Base-by-base conservation (phyloP, 2,113 vertebrate genomes). In the Podilymbus podiceps region DNA sequence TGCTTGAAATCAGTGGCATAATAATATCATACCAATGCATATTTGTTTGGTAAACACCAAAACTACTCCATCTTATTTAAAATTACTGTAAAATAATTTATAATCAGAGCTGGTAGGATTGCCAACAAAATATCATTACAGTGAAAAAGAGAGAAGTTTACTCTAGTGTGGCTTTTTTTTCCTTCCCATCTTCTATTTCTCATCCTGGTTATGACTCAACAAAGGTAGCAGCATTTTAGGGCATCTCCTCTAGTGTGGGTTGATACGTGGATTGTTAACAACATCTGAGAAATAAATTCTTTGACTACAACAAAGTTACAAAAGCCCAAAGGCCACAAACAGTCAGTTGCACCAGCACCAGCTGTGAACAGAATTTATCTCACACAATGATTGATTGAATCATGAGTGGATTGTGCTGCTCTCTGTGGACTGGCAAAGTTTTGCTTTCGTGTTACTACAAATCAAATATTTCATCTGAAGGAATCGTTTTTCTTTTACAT, bases 351-450 rank as follows among this genome's bases (percentile, higher is more conserved):
- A 86, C 11, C 38, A 42, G 50, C 44, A 62, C 8, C 22, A 75
- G 22, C 11, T 58, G 20, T 17, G 63, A 74, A 55, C 42, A 84
- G 55, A 82, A 85, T 76, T 85, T 22, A 13, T 64, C 44, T 62
- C 62, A 35, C 25, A 47, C 20, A 15, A 2, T 0, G 8, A 40
- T 0, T 64, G 30, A 96, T 0, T 64, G 30, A 96, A 60, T 49
- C 42, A 27, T 7, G 8, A 63, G 17, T 6, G 14, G 24, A 23
- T n/a, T 62, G 24, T 4, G 6, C 22, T 64, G 14, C 35, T 85
- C 31, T 23, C 62, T 52, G n/a, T 21, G n/a, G 27, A 75, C 35
- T 27, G 35, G 17, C 40, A 50, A 85, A 62, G 28, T 58, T 79
- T 76, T 90, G n/a, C 6, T 80, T 80, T 40, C 7, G 0, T 58